Evolutionary conservation across 2,888 invertebrate genomes (phyloP), one percentile per base, ranked within the genome.

Genomic region (Notodonta dromedarius): DNA sequence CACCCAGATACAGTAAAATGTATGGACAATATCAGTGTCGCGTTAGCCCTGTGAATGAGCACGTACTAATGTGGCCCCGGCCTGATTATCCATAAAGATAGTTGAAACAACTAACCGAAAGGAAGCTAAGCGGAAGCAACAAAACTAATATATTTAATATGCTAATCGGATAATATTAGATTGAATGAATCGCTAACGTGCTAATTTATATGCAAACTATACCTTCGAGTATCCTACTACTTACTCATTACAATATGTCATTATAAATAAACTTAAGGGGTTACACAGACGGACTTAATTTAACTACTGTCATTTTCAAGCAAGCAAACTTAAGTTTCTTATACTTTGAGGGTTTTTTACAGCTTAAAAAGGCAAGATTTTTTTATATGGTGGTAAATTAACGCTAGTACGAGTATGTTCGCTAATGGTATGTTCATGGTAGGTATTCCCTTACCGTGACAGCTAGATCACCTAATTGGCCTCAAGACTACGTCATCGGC

Each of bases 141-240:
- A 63, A 61, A 62, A 40, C 40, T 46, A 32, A 56, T 50, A 50
- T 32, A 60, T 62, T 46, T 56, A 60, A 62, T 57, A 63, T 64
- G 58, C 42, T 64, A 70, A 69, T 66, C 13, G 53, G 61, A 63
- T 61, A 60, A 56, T 55, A 57, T 13, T 14, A 11, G 24, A 68
- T 60, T 59, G 16, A 67, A 56, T 59, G 7, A 11, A 51, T 6
- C 52, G 58, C 42, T 61, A 61, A 59, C 48, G 39, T 61, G 59
- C 70, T 67, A 70, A 79, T 84, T 83, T 78, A 73, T 77, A 78
- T 85, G 81, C 83, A 74, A 80, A 81, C 83, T 73, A 71, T 84
- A 86, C 82, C 56, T 50, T 14, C 44, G 12, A 12, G 12, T 44
- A 12, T 14, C 14, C 48, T 50, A 14, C 48, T 14, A 14, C 12